A percentile compares a stretch with the other conserved stretches of the same genome.
These are phyloP conservation scores for Drosophila orena DNA, from an alignment of 1,140 invertebrate genomes.

Conservation along the genomic window DNA sequence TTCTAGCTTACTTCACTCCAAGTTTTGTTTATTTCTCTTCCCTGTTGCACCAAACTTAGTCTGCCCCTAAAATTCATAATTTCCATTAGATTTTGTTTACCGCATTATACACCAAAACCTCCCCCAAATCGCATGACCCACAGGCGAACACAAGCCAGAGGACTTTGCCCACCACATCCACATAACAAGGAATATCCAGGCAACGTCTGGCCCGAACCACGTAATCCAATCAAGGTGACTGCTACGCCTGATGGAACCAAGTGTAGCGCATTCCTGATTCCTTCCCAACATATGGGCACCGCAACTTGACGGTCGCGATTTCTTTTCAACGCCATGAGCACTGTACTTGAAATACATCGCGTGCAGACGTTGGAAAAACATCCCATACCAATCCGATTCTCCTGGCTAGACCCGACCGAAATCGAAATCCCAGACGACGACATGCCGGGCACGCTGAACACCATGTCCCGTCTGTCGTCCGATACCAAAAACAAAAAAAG, in stretches of 20 bases:
- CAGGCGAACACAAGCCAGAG: too few species aligned
- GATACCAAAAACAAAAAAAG: not conserved
- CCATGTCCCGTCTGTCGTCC: conserved; percentile 14
- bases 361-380: conserved; percentile 70
- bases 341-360: conserved; percentile 57
- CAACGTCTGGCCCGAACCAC: conserved; percentile 2
- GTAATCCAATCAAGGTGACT: conserved; percentile 27
- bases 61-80: too few species aligned
- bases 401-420: conserved; percentile 44
- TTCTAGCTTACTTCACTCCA: too few species aligned
- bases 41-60: too few species aligned
- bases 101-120: not conserved
- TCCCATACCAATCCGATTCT: conserved; percentile 22
- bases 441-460: conserved; percentile 21
- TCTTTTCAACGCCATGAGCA: conserved; percentile 31
- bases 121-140: conserved; percentile 5
- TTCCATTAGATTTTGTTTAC: not conserved
- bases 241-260: conserved; percentile 24
- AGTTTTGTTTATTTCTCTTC: too few species aligned
- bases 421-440: conserved; percentile 69
- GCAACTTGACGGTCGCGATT: conserved; percentile 46
- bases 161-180: too few species aligned
- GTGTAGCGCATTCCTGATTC: conserved; percentile 19
- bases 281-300: conserved; percentile 40
- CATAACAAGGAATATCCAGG: too few species aligned